These are phyloP conservation scores for Dasypolia templi DNA, from an alignment of 2,888 invertebrate species.

Conservation along the genomic window DNA sequence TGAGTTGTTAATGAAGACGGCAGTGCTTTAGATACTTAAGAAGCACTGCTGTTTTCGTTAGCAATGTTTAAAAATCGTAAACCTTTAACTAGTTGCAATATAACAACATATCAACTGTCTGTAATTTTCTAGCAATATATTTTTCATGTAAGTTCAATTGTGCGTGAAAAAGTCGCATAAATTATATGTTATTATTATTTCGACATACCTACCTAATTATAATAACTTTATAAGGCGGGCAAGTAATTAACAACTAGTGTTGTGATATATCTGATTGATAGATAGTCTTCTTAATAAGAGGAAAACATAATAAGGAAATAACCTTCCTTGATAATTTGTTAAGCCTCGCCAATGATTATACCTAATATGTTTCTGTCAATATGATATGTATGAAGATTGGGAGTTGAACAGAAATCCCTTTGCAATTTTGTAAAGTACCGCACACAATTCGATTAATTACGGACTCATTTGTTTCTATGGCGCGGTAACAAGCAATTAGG, in stretches of 20 bases:
- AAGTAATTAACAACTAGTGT: conserved; percentile 6
- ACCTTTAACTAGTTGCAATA: neutral
- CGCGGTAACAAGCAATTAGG: too few species aligned
- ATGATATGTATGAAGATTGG: too few species aligned
- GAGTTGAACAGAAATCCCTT: neutral
- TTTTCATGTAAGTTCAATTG: neutral
- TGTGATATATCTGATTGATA: conserved; percentile 58
- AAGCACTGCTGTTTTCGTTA: neutral
- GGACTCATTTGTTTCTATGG: too few species aligned
- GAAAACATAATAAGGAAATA: conserved; percentile 68
- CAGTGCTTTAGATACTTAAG: too few species aligned
- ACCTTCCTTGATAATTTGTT: conserved; percentile 53
- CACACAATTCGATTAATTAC: neutral
- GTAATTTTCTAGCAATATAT: neutral
- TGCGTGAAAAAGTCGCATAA: neutral
- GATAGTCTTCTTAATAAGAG: conserved; percentile 59
- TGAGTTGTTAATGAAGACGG: too few species aligned
- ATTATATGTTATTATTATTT: neutral
- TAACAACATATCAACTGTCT: neutral
- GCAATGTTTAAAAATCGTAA: neutral
- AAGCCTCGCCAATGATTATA: neutral
- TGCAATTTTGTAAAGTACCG: neutral
- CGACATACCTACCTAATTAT: neutral
- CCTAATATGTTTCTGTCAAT: too few species aligned
- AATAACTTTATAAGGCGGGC: neutral